Conservation (phyloP, 2,113 vertebrate species). For the Centrocercus urophasianus region DNA sequence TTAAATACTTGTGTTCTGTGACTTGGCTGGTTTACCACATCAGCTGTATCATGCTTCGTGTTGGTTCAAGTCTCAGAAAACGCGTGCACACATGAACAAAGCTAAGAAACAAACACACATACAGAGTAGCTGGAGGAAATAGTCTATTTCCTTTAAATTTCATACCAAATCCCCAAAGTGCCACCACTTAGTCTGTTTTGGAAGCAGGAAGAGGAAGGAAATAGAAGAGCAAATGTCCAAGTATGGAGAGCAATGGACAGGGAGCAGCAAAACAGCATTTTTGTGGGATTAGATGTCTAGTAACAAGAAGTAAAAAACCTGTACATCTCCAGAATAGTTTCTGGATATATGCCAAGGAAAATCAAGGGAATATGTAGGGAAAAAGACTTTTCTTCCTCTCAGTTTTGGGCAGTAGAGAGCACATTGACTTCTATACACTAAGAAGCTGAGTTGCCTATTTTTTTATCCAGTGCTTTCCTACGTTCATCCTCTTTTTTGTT, state of each 20-base stretch:
- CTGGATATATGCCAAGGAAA: not conserved
- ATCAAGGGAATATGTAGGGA: not conserved
- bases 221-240: not conserved
- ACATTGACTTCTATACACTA: not conserved
- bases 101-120: not conserved
- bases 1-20: not conserved
- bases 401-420: not conserved
- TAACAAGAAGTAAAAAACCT: not conserved
- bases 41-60: not conserved
- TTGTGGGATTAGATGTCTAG: not conserved
- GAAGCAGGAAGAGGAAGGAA: not conserved
- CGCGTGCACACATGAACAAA: not conserved
- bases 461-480: not conserved
- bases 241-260: not conserved
- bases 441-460: not conserved
- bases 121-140: not conserved
- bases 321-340: not conserved
- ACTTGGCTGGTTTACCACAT: not conserved
- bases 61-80: not conserved
- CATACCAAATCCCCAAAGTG: not conserved
- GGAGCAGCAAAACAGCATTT: not conserved
- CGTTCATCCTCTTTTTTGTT: not conserved
- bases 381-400: not conserved
- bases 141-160: not conserved
- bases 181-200: not conserved